Evolutionary conservation across 1,140 invertebrate species (phyloP), one percentile per base, ranked within the genome.

Genomic region (Oreohelix idahoensis): DNA sequence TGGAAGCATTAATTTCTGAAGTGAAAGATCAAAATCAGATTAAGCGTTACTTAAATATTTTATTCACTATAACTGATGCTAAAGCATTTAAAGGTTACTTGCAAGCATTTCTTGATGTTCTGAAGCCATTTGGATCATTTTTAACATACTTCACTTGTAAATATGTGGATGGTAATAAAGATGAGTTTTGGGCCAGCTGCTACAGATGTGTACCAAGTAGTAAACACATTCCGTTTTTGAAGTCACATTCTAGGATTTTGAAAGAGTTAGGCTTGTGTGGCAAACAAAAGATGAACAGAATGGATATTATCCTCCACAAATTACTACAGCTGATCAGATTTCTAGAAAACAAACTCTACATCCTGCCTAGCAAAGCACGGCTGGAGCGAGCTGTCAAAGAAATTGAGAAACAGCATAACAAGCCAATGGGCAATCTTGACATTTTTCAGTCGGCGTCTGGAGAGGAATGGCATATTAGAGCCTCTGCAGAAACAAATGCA

Each of bases 181-280:
- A 71, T 49, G 66, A 42, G 23, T 71, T 71, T 1, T 81, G 79
- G 79, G 79, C 79, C n/a, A 71, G 63, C 38, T 81, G 79, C 42
- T 71, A 81, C 66, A 81, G 79, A 53, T 13, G 20, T 11, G 32
- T 49, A 49, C n/a, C 63, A 35, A n/a, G 17, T 1, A 15, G 5
- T 8, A 39, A 70, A 17, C 42, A 39, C n/a, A 29, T 81, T 71
- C 79, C 79, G 13, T 81, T 81, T 35, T 20, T 71, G 29, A 32
- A 45, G 17, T 53, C 79, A 1, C 58, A 70, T 81, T 35, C 13
- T 29, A 0, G 20, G 13, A 39, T 66, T 20, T 26, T 81, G 42
- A 71, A 70, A 35, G 35, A 38, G n/a, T 32, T 81, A 15, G 79
- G 45, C 8, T 49, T 81, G 1, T 71, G 5, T 36, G 32, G 45